Conservation (phyloP, 2,888 invertebrate genomes). For the Empis livida region DNA sequence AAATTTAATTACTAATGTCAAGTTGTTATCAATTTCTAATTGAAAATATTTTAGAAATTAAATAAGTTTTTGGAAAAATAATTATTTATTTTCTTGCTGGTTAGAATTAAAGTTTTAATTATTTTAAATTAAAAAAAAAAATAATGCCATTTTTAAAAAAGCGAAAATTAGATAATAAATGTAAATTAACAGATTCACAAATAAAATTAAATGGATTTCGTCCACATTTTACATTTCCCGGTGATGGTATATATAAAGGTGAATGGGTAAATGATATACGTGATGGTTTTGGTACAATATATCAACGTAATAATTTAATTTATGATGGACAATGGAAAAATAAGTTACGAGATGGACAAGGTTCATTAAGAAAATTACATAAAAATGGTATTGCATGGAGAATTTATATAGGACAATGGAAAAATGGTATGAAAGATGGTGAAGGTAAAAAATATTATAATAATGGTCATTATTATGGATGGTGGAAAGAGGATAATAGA, state of each 20-base stretch:
- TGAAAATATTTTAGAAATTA: no score
- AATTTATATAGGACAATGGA: conserved; percentile 29
- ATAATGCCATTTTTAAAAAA: background rate
- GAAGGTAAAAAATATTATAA: conserved; percentile 30
- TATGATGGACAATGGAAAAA: conserved; percentile 29
- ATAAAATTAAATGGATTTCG: conserved; percentile 17
- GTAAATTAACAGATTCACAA: background rate
- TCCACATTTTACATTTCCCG: conserved; percentile 20
- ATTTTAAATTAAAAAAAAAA: no score
- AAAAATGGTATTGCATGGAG: conserved; percentile 19
- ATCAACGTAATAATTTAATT: conserved; percentile 16
- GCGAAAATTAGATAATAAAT: background rate
- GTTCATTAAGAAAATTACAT: conserved; percentile 23
- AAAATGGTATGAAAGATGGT: conserved; percentile 25
- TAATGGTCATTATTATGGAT: conserved; percentile 27
- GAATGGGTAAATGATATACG: conserved; percentile 22
- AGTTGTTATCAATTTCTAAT: no score
- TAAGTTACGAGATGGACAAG: conserved; percentile 26
- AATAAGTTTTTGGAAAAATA: background rate
- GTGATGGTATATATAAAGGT: conserved; percentile 24
- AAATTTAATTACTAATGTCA: no score
- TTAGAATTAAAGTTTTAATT: no score
- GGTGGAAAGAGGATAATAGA: conserved; percentile 25
- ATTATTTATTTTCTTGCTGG: no score
- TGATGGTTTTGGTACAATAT: conserved; percentile 21